Base-by-base conservation (phyloP, 2,888 invertebrate genomes). In the Trichacis sp. region DNA sequence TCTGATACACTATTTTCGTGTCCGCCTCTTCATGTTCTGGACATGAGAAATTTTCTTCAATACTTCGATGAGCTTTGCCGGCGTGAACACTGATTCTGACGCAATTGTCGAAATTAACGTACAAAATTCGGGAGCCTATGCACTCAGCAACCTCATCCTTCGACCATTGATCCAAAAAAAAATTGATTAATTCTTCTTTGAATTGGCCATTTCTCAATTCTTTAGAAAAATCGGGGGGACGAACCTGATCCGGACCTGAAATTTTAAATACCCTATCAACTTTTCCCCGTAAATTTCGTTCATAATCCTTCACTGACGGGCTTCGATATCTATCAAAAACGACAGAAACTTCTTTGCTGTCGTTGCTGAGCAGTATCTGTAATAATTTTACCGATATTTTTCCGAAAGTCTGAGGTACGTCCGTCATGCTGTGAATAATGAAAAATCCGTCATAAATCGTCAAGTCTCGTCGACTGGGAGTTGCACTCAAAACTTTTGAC, bases 401-500 rank as follows among this genome's bases (percentile, higher is more conserved):
- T 5, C 68, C 74, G 71, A 79, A 78, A 1, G 73, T 74, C 68
- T 72, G 69, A 15, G 77, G 73, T 45, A 78, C 45, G 29, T 56
- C 52, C 58, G 73, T 77, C 66, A 65, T 69, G n/a, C 29, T 42
- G 17, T 43, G 43, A 14, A 51, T 19, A 24, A 51, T 12, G 33
- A 71, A 76, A 68, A 75, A 75, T 40, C 74, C 77, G 65, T 76
- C 74, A 12, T 76, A 70, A 40, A 76, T 71, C 56, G 73, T 43
- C 19, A 29, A n/a, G 15, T 52, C 52, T 24, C 14, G 11, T n/a
- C 9, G 5, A 15, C 9, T 17, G 9, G 24, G 15, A 40, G 1
- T 20, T 19, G 1, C 18, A 38, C 38, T 36, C 24, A 17, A 42
- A 18, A 19, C 42, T 57, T 33, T 33, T 43, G 46, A 19, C 46